Percentiles rank a stretch among this genome's conserved stretches.
These are phyloP conservation scores for Aphelenchoides bicaudatus DNA, from an alignment of 2,888 invertebrate species.

Conservation along the genomic window DNA sequence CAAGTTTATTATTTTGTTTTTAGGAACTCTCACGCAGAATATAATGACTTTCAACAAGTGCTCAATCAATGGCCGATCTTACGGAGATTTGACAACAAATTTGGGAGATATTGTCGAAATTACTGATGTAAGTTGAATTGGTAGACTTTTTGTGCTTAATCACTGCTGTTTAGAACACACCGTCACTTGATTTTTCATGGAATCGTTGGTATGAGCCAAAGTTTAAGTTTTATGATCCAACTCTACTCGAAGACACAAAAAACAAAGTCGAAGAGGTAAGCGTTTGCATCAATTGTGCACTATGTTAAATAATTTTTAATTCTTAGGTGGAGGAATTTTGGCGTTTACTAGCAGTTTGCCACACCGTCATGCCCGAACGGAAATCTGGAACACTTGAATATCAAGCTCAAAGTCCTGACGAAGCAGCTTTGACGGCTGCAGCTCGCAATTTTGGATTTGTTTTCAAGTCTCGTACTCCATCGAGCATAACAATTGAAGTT, in stretches of 20 bases:
- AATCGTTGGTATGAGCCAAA: constrained; percentile 85
- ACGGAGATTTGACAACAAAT: constrained; percentile 72
- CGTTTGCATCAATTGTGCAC: not conserved
- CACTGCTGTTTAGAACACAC: constrained; percentile 40
- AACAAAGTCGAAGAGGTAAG: constrained; percentile 71
- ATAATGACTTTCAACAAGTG: constrained; percentile 99
- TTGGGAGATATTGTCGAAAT: constrained; percentile 52
- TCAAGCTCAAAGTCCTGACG: constrained; percentile 95
- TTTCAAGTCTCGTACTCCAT: constrained; percentile 70
- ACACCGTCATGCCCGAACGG: constrained; percentile 82
- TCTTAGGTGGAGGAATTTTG: constrained; percentile 67
- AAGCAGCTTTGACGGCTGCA: constrained; percentile 91
- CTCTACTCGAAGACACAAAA: constrained; percentile 77
- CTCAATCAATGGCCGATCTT: constrained; percentile 83
- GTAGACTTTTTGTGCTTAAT: too few relatives aligned
- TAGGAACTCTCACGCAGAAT: constrained; percentile 96
- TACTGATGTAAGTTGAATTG: constrained; percentile 37
- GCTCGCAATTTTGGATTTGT: constrained; percentile 98
- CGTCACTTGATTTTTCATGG: constrained; percentile 73
- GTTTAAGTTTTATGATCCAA: constrained; percentile 87
- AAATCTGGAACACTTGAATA: constrained; percentile 42
- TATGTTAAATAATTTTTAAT: constrained; percentile 69
- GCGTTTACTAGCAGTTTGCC: constrained; percentile 85
- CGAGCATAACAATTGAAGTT: constrained; percentile 66
- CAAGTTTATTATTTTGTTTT: too few relatives aligned